Percentiles rank a stretch among this genome's conserved stretches.
These are phyloP conservation scores for Chelonia mydas DNA, from an alignment of 2,797 vertebrate species.

Conservation along the genomic window DNA sequence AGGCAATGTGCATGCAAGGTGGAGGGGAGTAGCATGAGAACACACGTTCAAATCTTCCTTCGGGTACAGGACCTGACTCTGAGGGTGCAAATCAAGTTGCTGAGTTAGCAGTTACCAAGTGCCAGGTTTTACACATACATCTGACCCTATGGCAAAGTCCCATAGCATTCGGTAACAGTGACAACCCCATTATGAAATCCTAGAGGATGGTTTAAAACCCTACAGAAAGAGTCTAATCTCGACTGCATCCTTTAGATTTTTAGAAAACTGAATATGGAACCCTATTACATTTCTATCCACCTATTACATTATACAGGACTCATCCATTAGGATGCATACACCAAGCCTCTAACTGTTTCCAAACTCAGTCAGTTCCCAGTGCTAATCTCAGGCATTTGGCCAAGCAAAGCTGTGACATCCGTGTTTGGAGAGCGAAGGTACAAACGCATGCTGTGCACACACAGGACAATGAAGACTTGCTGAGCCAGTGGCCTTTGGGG, in stretches of 20 bases:
- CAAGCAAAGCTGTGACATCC: background rate
- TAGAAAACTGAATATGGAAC: background rate
- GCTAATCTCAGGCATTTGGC: too few relatives aligned
- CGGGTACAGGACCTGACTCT: background rate
- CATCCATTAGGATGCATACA: too few relatives aligned
- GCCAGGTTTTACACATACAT: accelerated
- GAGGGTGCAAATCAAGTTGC: background rate
- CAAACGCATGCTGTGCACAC: background rate
- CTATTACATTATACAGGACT: background rate
- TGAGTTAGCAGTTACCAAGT: background rate
- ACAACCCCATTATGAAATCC: background rate
- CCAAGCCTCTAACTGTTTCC: too few relatives aligned
- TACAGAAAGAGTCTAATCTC: background rate
- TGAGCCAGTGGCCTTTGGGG: too few relatives aligned
- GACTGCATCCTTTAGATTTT: background rate
- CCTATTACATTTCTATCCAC: background rate
- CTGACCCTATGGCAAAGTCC: background rate
- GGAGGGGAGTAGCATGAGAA: background rate
- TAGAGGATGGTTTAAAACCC: background rate
- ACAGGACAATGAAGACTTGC: background rate
- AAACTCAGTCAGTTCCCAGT: background rate
- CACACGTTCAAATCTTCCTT: background rate
- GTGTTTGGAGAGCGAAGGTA: background rate
- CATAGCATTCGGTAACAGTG: background rate
- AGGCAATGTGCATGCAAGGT: accelerated